Evolutionary conservation across 2,797 vertebrate species (phyloP), one percentile per base, ranked within the genome.

Genomic region (Anisognathus igniventris): DNA sequence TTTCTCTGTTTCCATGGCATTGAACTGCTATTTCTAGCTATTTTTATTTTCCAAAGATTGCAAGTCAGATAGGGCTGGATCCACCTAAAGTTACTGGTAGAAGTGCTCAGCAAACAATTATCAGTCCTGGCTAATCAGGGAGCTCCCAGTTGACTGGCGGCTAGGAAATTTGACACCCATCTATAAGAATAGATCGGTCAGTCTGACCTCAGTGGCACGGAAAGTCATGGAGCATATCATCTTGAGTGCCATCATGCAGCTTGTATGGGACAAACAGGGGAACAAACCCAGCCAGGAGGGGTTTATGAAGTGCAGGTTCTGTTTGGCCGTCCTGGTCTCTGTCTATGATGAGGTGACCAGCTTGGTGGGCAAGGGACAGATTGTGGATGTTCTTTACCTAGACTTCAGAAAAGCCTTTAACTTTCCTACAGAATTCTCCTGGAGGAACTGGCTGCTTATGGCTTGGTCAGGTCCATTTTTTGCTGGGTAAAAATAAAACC

Each of bases 1-100:
- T 61, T 64, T 80, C 31, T 71, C 66, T 21, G 80, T 90, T 93
- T 92, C 86, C 73, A 94, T 91, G 78, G 72, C 78, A 92, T 24
- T 71, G 37, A 95, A 33, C 21, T 30, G 15, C 20, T 74, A 73
- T 80, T 94, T 79, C 75, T 58, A 64, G 12, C 53, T 62, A 39
- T 40, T 51, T 73, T 61, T 50, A 37, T 92, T 90, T 94, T 79
- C 33, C 53, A 70, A 74, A 64, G 20, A 31, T 15, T 48, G 21
- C 37, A 61, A 94, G 30, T 71, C 61, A 45, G 20, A 48, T 66
- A 40, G 31, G 20, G 42, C 27, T 65, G 37, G 35, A 66, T 78
- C 35, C 14, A 66, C 27, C 27, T 28, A 25, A 77, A 19, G 27
- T 17, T 72, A 35, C 40, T 31, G 15, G 19, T 14, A 72, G 47